phyloP scores from a whole-genome alignment of 2,113 vertebrate genomes.

The Microcebus ravelobensis region DNA sequence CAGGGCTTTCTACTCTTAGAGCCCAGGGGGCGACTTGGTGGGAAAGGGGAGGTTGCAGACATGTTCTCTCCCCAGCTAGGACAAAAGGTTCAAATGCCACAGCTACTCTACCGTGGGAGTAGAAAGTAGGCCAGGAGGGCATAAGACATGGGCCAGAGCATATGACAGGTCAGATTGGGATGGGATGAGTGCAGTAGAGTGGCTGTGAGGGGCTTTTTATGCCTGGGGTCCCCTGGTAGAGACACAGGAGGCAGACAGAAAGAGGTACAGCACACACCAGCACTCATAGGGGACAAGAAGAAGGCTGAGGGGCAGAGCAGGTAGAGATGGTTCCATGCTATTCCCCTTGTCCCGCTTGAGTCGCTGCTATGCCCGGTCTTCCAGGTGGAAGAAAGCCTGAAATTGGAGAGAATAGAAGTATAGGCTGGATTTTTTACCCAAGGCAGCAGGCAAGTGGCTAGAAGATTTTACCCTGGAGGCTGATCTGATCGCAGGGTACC shows the following conservation, averaged over 20 bases:
- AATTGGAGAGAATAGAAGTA: neutral
- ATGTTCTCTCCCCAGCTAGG: neutral
- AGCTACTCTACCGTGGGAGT: neutral
- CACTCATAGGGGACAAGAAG: neutral
- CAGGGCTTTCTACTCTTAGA: conserved; percentile 6
- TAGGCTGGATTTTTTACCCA: neutral
- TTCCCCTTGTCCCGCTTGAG: neutral
- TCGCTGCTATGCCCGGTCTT: neutral
- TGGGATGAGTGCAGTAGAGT: neutral
- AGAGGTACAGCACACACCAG: neutral
- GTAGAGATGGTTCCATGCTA: neutral
- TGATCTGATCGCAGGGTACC: neutral
- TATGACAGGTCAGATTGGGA: neutral
- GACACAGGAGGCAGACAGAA: neutral
- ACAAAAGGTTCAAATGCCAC: neutral
- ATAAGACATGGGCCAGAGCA: neutral
- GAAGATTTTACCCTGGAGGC: neutral
- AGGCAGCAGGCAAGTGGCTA: neutral
- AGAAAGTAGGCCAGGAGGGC: neutral
- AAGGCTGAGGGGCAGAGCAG: neutral
- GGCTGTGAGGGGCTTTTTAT: neutral
- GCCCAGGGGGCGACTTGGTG: neutral
- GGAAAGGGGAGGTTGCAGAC: neutral
- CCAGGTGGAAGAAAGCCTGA: neutral
- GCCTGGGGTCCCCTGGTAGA: neutral